Evolutionary conservation across 1,140 invertebrate genomes (phyloP).

Genomic region (Macrobrachium nipponense): DNA sequence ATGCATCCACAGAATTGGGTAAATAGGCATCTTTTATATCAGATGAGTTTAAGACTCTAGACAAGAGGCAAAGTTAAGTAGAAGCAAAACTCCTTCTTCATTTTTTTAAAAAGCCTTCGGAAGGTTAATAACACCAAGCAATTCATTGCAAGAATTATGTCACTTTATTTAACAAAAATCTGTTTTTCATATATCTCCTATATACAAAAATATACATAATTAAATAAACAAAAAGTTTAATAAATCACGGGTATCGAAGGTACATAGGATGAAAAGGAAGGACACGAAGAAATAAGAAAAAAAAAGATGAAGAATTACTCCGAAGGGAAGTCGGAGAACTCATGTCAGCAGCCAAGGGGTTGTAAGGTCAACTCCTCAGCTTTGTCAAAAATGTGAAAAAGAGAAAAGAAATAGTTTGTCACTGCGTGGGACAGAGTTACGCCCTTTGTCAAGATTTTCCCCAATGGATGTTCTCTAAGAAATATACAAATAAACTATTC

Average conservation of each 20-base stretch:
- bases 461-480: too few species aligned
- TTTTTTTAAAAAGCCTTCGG: neutral
- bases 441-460: too few species aligned
- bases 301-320: neutral
- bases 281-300: neutral
- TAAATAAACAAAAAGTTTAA: slow-evolving; percentile 5
- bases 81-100: too few species aligned
- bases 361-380: too few species aligned
- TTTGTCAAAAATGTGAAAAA: too few species aligned
- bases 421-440: too few species aligned
- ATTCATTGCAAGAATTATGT: slow-evolving; percentile 12
- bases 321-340: neutral
- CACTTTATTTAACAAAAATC: slow-evolving; percentile 18
- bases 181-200: slow-evolving; percentile 13
- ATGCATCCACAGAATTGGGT: too few species aligned
- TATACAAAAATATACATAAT: slow-evolving; percentile 28
- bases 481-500: too few species aligned
- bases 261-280: neutral
- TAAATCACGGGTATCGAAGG: slow-evolving; percentile 18
- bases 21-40: too few species aligned
- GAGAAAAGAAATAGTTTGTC: too few species aligned
- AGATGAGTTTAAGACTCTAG: too few species aligned
- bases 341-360: neutral
- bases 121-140: neutral
- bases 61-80: too few species aligned